Percentiles rank a stretch among this genome's conserved stretches.
These are phyloP conservation scores for Dryobotodes eremita DNA, from an alignment of 2,888 invertebrate genomes.

Conservation along the genomic window DNA sequence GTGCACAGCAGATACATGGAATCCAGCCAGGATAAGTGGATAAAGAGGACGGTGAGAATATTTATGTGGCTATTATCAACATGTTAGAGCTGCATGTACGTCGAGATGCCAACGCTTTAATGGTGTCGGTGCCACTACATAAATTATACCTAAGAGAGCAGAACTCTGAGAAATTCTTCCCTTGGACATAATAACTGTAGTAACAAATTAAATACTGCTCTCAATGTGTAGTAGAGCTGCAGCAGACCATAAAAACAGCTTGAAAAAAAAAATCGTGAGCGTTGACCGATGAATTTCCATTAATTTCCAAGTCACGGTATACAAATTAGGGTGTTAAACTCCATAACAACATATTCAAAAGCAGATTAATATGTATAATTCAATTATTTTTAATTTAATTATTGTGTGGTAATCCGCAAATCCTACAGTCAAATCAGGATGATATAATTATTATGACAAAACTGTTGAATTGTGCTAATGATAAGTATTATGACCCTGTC, in stretches of 20 bases:
- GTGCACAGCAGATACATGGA: slow-evolving; percentile 15
- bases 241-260: background rate
- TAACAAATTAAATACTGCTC: background rate
- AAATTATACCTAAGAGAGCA: slow-evolving; percentile 23
- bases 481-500: background rate
- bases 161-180: background rate
- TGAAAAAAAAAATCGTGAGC: background rate
- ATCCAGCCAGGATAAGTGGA: slow-evolving; percentile 32
- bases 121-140: slow-evolving; percentile 14
- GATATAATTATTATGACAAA: background rate
- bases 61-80: slow-evolving; percentile 34
- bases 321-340: slow-evolving; percentile 24
- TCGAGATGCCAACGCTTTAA: slow-evolving; percentile 35
- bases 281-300: background rate
- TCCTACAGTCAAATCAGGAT: slow-evolving; percentile 31
- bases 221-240: no score
- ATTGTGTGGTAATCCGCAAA: slow-evolving; percentile 29
- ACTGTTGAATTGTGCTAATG: slow-evolving; percentile 25
- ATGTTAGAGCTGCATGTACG: background rate
- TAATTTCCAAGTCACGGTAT: slow-evolving; percentile 15
- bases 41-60: slow-evolving; percentile 39
- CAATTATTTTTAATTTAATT: slow-evolving; percentile 24
- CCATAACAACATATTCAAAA: slow-evolving; percentile 13
- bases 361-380: slow-evolving; percentile 16
- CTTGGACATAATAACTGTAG: background rate